A percentile compares a stretch with the other conserved stretches of the same genome.
These are phyloP conservation scores for Drosophila ficusphila DNA, from an alignment of 1,140 invertebrate species.

Conservation along the genomic window DNA sequence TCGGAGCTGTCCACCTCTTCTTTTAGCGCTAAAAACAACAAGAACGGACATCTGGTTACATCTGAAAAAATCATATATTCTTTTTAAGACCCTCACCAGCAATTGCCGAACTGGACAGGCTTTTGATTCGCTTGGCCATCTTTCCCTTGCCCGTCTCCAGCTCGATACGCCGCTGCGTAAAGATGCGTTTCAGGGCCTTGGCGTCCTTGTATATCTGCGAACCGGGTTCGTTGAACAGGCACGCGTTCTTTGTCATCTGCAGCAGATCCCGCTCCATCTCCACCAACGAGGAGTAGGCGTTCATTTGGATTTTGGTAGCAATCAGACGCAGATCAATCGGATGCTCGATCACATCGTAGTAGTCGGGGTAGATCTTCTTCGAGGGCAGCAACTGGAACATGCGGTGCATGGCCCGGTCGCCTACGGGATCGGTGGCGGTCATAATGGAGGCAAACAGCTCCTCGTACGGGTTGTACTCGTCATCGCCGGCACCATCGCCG, in stretches of 20 bases:
- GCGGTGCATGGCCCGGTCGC: constrained; percentile 91
- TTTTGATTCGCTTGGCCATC: constrained; percentile 51
- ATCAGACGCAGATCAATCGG: constrained; percentile 98
- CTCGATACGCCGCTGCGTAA: constrained; percentile 85
- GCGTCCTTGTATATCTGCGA: constrained; percentile 99
- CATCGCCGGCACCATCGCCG: constrained; percentile 86
- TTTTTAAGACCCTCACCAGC: constrained; percentile 37
- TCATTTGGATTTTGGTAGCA: constrained; percentile 94
- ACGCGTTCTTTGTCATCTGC: constrained; percentile 97
- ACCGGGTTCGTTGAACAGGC: constrained; percentile 97
- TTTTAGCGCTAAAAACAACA: constrained; percentile 55
- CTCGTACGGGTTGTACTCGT: constrained; percentile 89
- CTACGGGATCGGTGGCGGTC: constrained; percentile 90
- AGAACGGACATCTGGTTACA: not conserved
- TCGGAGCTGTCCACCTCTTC: constrained; percentile 81
- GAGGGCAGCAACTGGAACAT: constrained; percentile 96
- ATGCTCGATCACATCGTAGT: constrained; percentile 97
- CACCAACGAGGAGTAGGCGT: constrained; percentile 89
- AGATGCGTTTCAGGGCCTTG: constrained; percentile 92
- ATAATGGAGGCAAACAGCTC: constrained; percentile 93
- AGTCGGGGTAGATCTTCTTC: constrained; percentile 96
- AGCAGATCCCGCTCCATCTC: constrained; percentile 96
- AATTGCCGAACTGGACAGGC: constrained; percentile 69
- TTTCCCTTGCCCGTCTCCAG: constrained; percentile 84
- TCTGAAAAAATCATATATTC: not conserved